Conservation (phyloP, 2,797 vertebrate species). For the Fistularia tabacaria region DNA sequence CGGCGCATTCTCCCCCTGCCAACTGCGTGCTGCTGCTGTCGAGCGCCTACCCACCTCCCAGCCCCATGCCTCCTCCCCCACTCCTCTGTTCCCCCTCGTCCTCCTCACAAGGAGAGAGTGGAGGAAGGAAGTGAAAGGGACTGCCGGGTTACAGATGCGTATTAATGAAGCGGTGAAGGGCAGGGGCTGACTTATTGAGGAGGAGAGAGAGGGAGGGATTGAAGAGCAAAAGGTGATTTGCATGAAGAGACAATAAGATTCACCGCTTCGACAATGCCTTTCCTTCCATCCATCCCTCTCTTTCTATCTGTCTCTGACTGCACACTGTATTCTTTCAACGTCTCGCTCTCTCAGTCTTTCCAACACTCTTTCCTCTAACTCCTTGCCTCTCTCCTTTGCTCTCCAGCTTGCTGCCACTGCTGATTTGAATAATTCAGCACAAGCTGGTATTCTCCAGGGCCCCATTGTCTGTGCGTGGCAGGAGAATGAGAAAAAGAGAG, state of each 20-base stretch:
- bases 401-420: constrained; percentile 75
- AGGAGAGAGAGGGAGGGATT: constrained; percentile 31
- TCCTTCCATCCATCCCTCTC: constrained; percentile 18
- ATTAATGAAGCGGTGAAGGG: constrained; percentile 80
- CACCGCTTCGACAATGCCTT: constrained; percentile 54
- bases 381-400: constrained; percentile 66
- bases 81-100: constrained; percentile 52
- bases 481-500: constrained; percentile 72
- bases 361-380: constrained; percentile 48
- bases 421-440: constrained; percentile 82
- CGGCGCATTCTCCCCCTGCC: constrained; percentile 73
- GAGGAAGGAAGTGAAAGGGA: constrained; percentile 48
- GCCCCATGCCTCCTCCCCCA: constrained; percentile 37
- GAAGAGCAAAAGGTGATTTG: constrained; percentile 64
- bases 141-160: constrained; percentile 70
- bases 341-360: constrained; percentile 24
- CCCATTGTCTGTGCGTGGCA: constrained; percentile 76
- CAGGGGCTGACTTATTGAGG: constrained; percentile 73
- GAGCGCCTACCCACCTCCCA: constrained; percentile 38
- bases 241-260: constrained; percentile 70
- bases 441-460: constrained; percentile 76
- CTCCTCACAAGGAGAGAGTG: constrained; percentile 50
- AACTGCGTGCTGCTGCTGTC: constrained; percentile 65
- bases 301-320: constrained; percentile 33
- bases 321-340: constrained; percentile 48